phyloP scores from a whole-genome alignment of 2,888 invertebrate species.

The Acronicta alni region DNA sequence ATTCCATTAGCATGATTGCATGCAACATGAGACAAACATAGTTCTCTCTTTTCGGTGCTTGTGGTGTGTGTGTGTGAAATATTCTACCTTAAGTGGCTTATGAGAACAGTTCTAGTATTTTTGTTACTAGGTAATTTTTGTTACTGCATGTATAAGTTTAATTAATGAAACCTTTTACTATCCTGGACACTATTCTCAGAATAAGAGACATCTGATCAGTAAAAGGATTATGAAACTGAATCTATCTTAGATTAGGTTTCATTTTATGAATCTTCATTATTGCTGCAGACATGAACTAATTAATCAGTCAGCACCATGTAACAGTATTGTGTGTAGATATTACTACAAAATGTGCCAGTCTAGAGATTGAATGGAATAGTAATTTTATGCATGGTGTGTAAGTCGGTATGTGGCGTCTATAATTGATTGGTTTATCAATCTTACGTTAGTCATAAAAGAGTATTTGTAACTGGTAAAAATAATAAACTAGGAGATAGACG shows the following conservation, averaged over 20 bases:
- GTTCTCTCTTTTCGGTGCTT: constrained; percentile 37
- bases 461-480: not conserved
- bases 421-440: constrained; percentile 3
- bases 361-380: constrained; percentile 29
- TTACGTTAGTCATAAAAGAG: not conserved
- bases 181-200: not conserved
- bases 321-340: constrained; percentile 15
- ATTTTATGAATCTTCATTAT: constrained; percentile 10
- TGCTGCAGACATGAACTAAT: constrained; percentile 34
- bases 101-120: constrained; percentile 4
- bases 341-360: constrained; percentile 21
- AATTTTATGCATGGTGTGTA: constrained; percentile 41
- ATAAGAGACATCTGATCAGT: not conserved
- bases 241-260: constrained; percentile 3
- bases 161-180: not conserved
- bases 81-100: constrained; percentile 7
- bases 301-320: constrained; percentile 30
- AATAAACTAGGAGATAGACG: too few species aligned
- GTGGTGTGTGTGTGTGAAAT: constrained; percentile 35
- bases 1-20: constrained; percentile 47
- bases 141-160: not conserved
- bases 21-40: too few species aligned
- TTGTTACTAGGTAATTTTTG: not conserved
- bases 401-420: constrained; percentile 26
- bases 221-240: constrained; percentile 21